Conservation (phyloP, 2,888 invertebrate genomes). For the Trypoxylon attenuatum region DNA sequence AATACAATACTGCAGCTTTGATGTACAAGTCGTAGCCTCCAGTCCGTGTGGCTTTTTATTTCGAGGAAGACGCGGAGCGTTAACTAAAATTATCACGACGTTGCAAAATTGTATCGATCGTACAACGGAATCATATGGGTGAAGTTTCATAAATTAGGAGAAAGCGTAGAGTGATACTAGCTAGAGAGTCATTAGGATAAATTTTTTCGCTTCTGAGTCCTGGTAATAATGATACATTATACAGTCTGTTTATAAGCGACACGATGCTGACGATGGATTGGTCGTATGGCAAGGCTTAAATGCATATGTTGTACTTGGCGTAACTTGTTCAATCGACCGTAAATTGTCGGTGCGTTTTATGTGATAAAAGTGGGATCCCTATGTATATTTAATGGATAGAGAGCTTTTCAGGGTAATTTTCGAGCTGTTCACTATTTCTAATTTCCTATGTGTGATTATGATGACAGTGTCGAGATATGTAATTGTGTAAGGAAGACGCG, state of each 20-base stretch:
- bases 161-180: conserved; percentile 9
- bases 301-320: no score
- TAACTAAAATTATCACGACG: no score
- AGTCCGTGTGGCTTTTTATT: not conserved
- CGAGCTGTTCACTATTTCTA: conserved; percentile 40
- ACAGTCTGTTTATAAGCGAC: conserved; percentile 55
- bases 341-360: not conserved
- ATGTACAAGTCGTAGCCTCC: no score
- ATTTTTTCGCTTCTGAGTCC: conserved; percentile 48
- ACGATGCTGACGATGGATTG: conserved; percentile 32
- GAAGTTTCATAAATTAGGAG: not conserved
- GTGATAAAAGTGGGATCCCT: not conserved
- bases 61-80: not conserved
- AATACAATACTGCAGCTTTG: no score
- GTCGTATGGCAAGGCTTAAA: not conserved
- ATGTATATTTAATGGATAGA: conserved; percentile 16
- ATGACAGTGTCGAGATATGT: no score
- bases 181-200: conserved; percentile 25
- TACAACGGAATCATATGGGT: conserved; percentile 7
- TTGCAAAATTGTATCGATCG: no score
- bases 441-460: conserved; percentile 29
- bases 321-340: not conserved
- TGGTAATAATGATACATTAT: conserved; percentile 42
- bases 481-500: no score
- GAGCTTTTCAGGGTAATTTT: conserved; percentile 48